These are phyloP conservation scores for Syngnathus typhle DNA, from an alignment of 2,113 vertebrate genomes.

Conservation along the genomic window DNA sequence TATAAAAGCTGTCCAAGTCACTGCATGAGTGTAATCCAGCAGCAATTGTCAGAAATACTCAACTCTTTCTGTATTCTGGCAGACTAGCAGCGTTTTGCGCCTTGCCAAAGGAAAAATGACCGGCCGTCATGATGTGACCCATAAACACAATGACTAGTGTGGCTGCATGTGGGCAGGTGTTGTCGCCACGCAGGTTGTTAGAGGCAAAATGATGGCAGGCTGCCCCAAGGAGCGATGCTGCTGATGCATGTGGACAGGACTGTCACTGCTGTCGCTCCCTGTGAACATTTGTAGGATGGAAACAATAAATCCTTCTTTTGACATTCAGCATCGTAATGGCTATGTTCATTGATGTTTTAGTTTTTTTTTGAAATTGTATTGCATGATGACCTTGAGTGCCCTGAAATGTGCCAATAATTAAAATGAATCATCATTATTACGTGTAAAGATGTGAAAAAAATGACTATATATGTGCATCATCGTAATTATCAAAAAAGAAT, in stretches of 20 bases:
- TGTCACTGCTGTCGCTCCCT: constrained; percentile 54
- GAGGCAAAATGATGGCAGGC: constrained; percentile 35
- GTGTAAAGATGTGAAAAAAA: background rate
- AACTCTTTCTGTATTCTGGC: background rate
- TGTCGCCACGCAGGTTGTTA: constrained; percentile 46
- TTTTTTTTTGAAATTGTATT: no score
- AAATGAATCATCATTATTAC: no score
- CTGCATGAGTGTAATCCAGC: background rate
- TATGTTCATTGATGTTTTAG: no score
- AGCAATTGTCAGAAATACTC: background rate
- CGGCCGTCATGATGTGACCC: constrained; percentile 28
- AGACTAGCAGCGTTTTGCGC: constrained; percentile 1
- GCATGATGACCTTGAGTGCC: no score
- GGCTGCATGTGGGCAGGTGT: constrained; percentile 41
- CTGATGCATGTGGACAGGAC: constrained; percentile 53
- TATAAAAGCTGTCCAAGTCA: background rate
- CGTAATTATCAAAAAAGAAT: background rate
- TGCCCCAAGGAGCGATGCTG: constrained; percentile 6
- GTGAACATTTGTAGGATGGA: constrained; percentile 14
- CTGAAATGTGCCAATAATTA: no score
- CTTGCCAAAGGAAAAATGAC: constrained; percentile 17
- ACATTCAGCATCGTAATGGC: background rate
- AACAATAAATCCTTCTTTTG: background rate
- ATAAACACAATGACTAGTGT: constrained; percentile 22
- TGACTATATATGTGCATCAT: background rate